Base-by-base conservation (phyloP, 2,888 invertebrate species). In the Belgica antarctica region DNA sequence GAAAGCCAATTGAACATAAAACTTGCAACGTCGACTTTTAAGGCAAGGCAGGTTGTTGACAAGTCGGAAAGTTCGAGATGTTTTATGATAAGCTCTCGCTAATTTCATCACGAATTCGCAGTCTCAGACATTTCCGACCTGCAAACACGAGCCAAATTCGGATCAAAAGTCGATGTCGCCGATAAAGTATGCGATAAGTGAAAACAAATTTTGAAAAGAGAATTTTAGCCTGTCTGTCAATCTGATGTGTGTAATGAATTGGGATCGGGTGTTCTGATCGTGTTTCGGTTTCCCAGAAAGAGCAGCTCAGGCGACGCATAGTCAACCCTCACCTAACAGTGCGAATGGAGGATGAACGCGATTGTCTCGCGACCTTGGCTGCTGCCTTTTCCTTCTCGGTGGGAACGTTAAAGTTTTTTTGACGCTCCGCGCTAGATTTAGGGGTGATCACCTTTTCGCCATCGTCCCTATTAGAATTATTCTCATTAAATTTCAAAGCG, bases 301-400 rank as follows among this genome's bases (percentile, higher is more conserved):
- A 41, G 22, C 52, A 52, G 52, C 22, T 17, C 52, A 52, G 52
- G 2, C 19, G 22, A 17, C 22, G 25, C n/a, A 15, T 2, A 1
- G 27, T 24, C 27, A 59, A 27, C 68, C 57, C 52, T 68, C 68
- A 68, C 68, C 68, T 68, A 68, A 68, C 8, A 12, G 46, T 25
- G 12, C 65, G 25, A 47, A 15, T 28, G n/a, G 65, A 25, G n/a
- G 28, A 8, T 68, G 57, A 19, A 27, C 57, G 68, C 34, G 34
- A 31, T 57, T n/a, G 1, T 24, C 10, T 28, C 19, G 28, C 8
- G 25, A 27, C 25, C n/a, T 24, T 27, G 12, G n/a, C 22, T 25
- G 27, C 59, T 8, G 24, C 59, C 59, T 59, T 68, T 12, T 46
- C 57, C 52, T 31, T 31, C 52, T 57, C 57, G n/a, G 24, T 47